These are phyloP conservation scores for Agrilus biguttatus DNA, from an alignment of 2,888 invertebrate species.

Conservation along the genomic window DNA sequence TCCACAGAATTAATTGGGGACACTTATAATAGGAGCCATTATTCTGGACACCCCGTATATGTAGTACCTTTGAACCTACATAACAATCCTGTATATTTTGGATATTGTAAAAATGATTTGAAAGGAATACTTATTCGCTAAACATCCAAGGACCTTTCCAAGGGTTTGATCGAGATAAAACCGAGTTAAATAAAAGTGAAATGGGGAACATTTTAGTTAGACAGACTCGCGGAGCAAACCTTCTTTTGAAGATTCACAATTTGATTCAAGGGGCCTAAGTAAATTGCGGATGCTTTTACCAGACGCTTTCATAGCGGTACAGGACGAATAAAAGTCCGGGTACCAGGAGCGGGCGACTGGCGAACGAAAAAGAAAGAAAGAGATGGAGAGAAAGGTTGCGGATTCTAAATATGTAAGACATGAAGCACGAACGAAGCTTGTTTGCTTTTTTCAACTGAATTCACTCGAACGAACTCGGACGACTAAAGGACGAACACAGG, in stretches of 20 bases:
- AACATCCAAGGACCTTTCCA: too few relatives aligned
- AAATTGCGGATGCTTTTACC: constrained; percentile 30
- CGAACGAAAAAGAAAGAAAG: constrained; percentile 2
- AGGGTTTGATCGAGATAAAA: constrained; percentile 24
- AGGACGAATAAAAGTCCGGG: constrained; percentile 3
- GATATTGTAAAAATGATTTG: too few relatives aligned
- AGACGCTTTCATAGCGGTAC: constrained; percentile 18
- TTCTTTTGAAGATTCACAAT: constrained; percentile 32
- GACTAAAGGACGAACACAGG: not conserved
- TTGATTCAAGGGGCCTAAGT: constrained; percentile 30
- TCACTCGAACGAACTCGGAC: constrained; percentile 13
- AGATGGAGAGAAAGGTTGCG: constrained; percentile 10
- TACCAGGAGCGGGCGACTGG: too few relatives aligned
- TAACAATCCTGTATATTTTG: too few relatives aligned
- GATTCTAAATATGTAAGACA: constrained; percentile 11
- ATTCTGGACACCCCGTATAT: too few relatives aligned
- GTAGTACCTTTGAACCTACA: too few relatives aligned
- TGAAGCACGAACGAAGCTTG: constrained; percentile 13
- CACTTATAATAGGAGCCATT: too few relatives aligned
- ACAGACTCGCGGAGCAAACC: constrained; percentile 12
- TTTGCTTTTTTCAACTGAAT: constrained; percentile 20
- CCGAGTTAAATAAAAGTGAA: constrained; percentile 29
- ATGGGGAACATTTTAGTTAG: constrained; percentile 24
- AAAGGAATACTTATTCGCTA: too few relatives aligned
- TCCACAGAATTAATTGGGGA: too few relatives aligned